These are phyloP conservation scores for Pachycephala philippinensis DNA, from an alignment of 2,113 vertebrate genomes.

Conservation along the genomic window DNA sequence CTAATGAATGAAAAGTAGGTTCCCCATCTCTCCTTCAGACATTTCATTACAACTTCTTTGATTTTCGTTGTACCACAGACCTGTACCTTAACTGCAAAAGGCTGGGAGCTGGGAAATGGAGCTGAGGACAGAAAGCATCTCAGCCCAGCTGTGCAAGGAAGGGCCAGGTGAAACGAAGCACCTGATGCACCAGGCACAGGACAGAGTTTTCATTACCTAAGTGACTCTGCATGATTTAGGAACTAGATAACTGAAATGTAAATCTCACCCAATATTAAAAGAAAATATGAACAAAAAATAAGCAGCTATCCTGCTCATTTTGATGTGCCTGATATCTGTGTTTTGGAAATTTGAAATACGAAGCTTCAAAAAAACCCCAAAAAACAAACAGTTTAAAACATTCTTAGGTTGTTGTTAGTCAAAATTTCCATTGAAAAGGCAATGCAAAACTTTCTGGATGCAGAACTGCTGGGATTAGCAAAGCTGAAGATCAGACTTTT, in stretches of 20 bases:
- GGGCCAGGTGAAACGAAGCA: neutral
- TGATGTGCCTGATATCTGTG: neutral
- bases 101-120: neutral
- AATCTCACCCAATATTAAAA: neutral
- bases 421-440: neutral
- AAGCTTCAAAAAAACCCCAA: accelerated
- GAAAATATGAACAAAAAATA: neutral
- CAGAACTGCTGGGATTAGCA: neutral
- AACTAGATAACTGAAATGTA: neutral
- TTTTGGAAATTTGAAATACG: neutral
- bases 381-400: neutral
- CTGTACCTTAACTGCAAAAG: neutral
- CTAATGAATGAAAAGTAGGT: neutral
- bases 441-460: neutral
- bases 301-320: neutral
- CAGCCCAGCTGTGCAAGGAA: neutral
- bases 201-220: neutral
- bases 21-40: neutral
- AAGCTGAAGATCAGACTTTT: neutral
- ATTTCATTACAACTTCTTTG: neutral
- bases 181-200: neutral
- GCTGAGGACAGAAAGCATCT: neutral
- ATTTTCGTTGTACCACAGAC: neutral
- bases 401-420: neutral
- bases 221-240: neutral